phyloP scores from a whole-genome alignment of 2,797 vertebrate species.

The Gambelia wislizenii region DNA sequence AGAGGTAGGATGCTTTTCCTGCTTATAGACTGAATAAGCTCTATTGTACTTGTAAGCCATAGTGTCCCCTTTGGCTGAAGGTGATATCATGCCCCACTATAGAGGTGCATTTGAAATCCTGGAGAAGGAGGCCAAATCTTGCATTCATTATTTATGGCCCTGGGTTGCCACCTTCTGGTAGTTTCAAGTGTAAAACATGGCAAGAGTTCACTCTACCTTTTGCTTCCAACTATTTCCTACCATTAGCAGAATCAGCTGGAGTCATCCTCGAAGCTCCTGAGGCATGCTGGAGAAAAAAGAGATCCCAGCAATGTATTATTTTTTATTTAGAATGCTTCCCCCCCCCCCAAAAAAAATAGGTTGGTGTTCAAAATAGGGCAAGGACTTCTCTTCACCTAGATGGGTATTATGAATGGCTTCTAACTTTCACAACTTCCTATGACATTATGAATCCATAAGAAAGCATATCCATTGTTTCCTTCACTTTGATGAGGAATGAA shows the following conservation, averaged over 20 bases:
- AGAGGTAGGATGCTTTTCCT: not conserved
- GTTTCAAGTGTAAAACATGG: not conserved
- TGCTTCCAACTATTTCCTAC: slow-evolving; percentile 1
- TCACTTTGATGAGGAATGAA: not conserved
- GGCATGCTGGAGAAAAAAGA: slow-evolving; percentile 16
- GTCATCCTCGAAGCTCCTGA: not conserved
- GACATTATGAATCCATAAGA: not conserved
- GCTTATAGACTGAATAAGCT: not conserved
- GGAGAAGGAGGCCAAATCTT: not conserved
- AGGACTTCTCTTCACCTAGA: not conserved
- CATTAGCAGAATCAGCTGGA: not conserved
- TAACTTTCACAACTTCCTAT: not conserved
- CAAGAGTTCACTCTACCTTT: not conserved
- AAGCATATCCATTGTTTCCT: not conserved
- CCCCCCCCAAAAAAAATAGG: too few species aligned
- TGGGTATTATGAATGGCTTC: not conserved
- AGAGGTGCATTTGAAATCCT: not conserved
- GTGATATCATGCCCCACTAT: not conserved
- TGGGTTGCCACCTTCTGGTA: slow-evolving; percentile 10
- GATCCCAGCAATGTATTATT: not conserved
- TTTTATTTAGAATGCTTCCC: not conserved
- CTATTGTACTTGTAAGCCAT: not conserved
- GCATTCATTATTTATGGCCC: not conserved
- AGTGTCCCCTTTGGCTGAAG: not conserved
- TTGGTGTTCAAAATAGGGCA: not conserved